Base-by-base conservation (phyloP, 2,113 vertebrate species). In the Climacteris rufus region DNA sequence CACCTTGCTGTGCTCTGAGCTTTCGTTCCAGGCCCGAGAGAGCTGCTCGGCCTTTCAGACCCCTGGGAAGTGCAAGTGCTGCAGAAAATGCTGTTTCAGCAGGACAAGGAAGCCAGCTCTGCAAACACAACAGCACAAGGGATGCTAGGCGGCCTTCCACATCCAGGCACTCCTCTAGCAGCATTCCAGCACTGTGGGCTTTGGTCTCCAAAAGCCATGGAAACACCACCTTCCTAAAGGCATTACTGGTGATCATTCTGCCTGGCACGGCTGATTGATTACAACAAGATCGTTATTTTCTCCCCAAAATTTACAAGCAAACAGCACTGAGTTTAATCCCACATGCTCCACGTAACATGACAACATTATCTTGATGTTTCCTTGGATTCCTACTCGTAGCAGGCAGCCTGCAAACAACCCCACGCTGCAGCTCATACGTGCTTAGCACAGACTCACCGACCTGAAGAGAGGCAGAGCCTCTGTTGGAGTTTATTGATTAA, bases 151-250 rank as follows among this genome's bases (percentile, higher is more conserved):
- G 0, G 1, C 42, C 53, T 76, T 47, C 47, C 2, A 1, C 21
- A 33, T 14, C 33, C 72, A 52, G 25, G 17, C 30, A 33, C 45
- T 50, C 21, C 59, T 45, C 39, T 2, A 92, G 61, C 61, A 88
- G 37, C 4, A 0, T n/a, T 59, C 66, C n/a, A 83, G 1, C 53
- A 64, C 37, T 2, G 0, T 2, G 3, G 33, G 7, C 6, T 79
- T 71, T 56, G 37, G 50, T 64, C 40, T 86, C 68, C 60, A 61
- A 65, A 75, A 83, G 27, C 71, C 59, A 72, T 3, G 57, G 70
- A 60, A 80, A 80, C 23, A 45, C 10, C 47, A 31, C 13, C 68
- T 72, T 86, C 64, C 54, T 40, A 83, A 89, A 71, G 15, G 7
- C 20, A 0, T 31, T 49, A 30, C 10, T 11, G 4, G 10, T 5